Conservation (phyloP, 1,140 invertebrate species). For the Nylanderia fulva region DNA sequence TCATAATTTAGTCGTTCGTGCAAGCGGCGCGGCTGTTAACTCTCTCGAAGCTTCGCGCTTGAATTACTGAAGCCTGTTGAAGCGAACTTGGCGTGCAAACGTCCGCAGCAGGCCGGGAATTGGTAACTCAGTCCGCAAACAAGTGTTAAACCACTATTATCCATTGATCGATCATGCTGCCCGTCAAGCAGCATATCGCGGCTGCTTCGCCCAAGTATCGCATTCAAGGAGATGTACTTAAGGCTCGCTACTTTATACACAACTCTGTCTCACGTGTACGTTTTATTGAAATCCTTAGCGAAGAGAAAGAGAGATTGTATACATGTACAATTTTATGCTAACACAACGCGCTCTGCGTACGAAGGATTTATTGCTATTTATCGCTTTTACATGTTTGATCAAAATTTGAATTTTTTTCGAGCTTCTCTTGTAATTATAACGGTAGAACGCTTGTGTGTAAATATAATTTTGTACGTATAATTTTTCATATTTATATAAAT, state of each 20-base stretch:
- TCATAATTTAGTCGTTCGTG: conserved; percentile 59
- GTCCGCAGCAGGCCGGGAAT: conserved; percentile 50
- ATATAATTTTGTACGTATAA: neutral
- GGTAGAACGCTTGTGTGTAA: neutral
- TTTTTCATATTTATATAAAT: neutral
- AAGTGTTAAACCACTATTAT: conserved; percentile 55
- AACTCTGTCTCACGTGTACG: neutral
- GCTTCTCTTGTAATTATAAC: neutral
- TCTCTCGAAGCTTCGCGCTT: conserved; percentile 47
- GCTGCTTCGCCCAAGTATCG: neutral
- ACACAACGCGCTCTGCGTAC: too few species aligned
- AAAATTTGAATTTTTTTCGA: neutral
- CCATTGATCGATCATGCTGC: conserved; percentile 47
- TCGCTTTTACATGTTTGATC: too few species aligned
- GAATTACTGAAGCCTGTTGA: conserved; percentile 54
- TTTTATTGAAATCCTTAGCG: neutral
- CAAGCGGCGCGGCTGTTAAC: conserved; percentile 45
- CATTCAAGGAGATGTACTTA: neutral
- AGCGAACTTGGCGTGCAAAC: conserved; percentile 56
- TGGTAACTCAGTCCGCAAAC: conserved; percentile 54
- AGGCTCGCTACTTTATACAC: neutral
- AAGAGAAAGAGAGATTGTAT: neutral
- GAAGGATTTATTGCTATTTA: too few species aligned
- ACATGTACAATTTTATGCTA: too few species aligned
- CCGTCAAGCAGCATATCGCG: neutral